These are phyloP conservation scores for Tenualosa thibaudeaui DNA, from an alignment of 2,797 vertebrate genomes.

Conservation along the genomic window DNA sequence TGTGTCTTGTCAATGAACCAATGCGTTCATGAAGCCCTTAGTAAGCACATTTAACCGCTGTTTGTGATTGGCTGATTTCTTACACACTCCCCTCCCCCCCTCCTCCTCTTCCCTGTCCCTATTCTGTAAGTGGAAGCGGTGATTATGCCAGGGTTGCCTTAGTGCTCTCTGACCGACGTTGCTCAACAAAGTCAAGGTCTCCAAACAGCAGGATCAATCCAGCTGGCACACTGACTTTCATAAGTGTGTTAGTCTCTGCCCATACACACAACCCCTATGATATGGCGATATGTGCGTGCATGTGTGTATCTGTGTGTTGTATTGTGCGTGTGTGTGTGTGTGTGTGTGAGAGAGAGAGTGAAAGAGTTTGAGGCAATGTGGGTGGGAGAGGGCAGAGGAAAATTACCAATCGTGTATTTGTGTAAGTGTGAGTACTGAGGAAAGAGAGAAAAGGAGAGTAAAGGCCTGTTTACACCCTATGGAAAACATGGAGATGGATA, in stretches of 20 bases:
- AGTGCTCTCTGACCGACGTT: background rate
- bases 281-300: too few species aligned
- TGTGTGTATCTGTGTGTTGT: background rate
- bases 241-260: background rate
- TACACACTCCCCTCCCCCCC: background rate
- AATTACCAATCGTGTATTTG: too few species aligned
- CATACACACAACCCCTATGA: background rate
- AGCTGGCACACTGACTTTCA: background rate
- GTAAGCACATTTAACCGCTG: background rate
- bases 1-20: background rate
- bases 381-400: too few species aligned
- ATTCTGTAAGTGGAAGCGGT: background rate
- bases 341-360: background rate
- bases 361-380: too few species aligned
- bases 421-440: too few species aligned
- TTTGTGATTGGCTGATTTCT: background rate
- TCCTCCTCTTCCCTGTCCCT: background rate
- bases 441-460: too few species aligned
- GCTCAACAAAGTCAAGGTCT: conserved; percentile 33
- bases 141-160: background rate
- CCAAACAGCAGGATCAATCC: conserved; percentile 27
- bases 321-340: background rate
- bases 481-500: too few species aligned
- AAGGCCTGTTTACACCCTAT: too few species aligned
- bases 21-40: background rate